Evolutionary conservation across 2,888 invertebrate genomes (phyloP).

Genomic region (Lissonota sp.): DNA sequence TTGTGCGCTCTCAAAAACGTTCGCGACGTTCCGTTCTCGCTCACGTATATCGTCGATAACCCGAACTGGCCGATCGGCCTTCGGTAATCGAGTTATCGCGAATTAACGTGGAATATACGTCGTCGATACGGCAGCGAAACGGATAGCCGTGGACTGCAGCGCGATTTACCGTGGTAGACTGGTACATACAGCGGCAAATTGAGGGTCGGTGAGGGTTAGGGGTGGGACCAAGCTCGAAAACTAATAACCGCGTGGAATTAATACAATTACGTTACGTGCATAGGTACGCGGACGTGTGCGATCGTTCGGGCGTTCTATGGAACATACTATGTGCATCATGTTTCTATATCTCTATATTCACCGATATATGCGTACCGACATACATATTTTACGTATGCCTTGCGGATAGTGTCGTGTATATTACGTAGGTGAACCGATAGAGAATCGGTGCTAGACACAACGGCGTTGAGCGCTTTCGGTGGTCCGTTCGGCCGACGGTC

Average conservation of each 20-base stretch:
- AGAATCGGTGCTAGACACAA: constrained; percentile 55
- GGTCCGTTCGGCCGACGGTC: constrained; percentile 27
- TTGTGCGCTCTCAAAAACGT: background rate
- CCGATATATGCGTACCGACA: constrained; percentile 11
- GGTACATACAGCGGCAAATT: constrained; percentile 13
- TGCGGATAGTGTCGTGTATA: constrained; percentile 48
- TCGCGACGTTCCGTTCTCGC: constrained; percentile 6
- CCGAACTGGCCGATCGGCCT: constrained; percentile 62
- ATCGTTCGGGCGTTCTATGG: constrained; percentile 21
- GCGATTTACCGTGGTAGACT: constrained; percentile 40
- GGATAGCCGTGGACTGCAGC: constrained; percentile 47
- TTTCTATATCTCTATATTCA: constrained; percentile 34
- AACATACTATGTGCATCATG: constrained; percentile 27
- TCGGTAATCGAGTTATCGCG: constrained; percentile 65
- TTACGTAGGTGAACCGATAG: constrained; percentile 58
- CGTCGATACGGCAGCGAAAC: constrained; percentile 53
- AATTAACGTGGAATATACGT: constrained; percentile 67
- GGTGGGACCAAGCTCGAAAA: constrained; percentile 61
- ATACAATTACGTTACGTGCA: constrained; percentile 69
- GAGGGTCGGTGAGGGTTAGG: constrained; percentile 41
- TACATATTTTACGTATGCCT: constrained; percentile 26
- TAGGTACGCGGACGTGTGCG: constrained; percentile 58
- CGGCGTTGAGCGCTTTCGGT: constrained; percentile 52
- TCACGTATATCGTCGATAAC: constrained; percentile 58
- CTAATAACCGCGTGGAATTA: constrained; percentile 71